Evolutionary conservation across 2,113 vertebrate species (phyloP).

Genomic region (Indri indri): DNA sequence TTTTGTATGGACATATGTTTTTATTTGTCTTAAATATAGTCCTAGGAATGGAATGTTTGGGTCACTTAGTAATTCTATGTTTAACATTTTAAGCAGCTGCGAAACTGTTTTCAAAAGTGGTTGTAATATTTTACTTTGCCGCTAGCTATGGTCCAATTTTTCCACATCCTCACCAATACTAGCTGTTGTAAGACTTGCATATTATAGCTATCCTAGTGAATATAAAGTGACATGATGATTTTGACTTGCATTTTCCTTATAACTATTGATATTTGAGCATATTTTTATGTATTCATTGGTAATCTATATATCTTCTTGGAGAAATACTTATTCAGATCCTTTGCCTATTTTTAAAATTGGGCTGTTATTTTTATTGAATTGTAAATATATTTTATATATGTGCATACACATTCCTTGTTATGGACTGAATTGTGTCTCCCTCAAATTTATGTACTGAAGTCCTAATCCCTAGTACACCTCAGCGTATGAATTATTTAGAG

Average conservation of each 20-base stretch:
- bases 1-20: not conserved
- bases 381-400: not conserved
- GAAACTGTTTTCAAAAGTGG: not conserved
- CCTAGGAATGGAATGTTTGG: not conserved
- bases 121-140: not conserved
- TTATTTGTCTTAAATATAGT: not conserved
- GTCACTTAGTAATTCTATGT: not conserved
- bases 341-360: not conserved
- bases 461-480: not conserved
- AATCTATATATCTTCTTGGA: not conserved
- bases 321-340: not conserved
- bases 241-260: not conserved
- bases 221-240: not conserved
- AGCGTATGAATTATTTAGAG: not conserved
- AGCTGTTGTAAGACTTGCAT: not conserved
- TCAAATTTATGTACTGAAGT: not conserved
- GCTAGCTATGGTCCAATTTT: not conserved
- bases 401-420: not conserved
- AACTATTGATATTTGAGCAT: not conserved
- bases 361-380: not conserved
- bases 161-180: not conserved
- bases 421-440: not conserved
- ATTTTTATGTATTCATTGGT: not conserved
- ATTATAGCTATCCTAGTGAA: not conserved
- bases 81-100: not conserved